A percentile compares a stretch with the other conserved stretches of the same genome.
phyloP scores from a whole-genome alignment of 2,888 invertebrate genomes.

The Caenorhabditis drosophilae region DNA sequence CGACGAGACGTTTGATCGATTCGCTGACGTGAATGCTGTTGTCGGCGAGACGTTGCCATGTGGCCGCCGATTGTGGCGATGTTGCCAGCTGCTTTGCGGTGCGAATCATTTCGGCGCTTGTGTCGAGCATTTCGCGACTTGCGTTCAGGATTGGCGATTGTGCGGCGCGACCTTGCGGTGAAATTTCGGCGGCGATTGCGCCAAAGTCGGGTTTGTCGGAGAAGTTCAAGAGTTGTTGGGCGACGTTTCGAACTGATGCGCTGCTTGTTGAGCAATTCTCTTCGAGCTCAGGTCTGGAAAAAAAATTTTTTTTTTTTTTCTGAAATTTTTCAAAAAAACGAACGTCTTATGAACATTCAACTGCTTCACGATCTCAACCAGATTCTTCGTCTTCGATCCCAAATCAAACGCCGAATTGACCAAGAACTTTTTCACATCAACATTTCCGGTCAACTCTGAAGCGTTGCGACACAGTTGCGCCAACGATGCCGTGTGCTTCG shows the following conservation, averaged over 20 bases:
- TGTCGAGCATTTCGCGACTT: constrained; percentile 75
- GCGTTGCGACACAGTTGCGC: constrained; percentile 94
- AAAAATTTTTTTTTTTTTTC: too few species aligned
- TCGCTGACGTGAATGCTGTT: constrained; percentile 87
- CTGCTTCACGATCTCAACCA: constrained; percentile 90
- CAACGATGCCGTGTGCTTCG: constrained; percentile 91
- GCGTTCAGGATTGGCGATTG: constrained; percentile 83
- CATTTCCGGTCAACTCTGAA: constrained; percentile 85
- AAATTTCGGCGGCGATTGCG: constrained; percentile 88
- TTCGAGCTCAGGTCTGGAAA: constrained; percentile 71
- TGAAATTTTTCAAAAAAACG: too few species aligned
- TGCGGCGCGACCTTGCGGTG: constrained; percentile 78
- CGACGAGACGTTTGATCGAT: constrained; percentile 90
- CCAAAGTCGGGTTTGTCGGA: constrained; percentile 92
- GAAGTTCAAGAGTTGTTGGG: constrained; percentile 88
- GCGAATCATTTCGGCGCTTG: constrained; percentile 84
- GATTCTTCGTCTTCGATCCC: constrained; percentile 89
- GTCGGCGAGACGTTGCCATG: constrained; percentile 90
- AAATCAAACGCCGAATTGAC: constrained; percentile 97
- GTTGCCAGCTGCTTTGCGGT: constrained; percentile 77
- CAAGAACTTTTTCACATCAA: constrained; percentile 87
- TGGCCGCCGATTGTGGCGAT: constrained; percentile 83
- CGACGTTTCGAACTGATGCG: constrained; percentile 84
- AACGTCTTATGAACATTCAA: constrained; percentile 73
- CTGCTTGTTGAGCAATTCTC: constrained; percentile 75